Evolutionary conservation across 2,113 vertebrate genomes (phyloP), one percentile per base, ranked within the genome.

Genomic region (Sminthopsis crassicaudata): DNA sequence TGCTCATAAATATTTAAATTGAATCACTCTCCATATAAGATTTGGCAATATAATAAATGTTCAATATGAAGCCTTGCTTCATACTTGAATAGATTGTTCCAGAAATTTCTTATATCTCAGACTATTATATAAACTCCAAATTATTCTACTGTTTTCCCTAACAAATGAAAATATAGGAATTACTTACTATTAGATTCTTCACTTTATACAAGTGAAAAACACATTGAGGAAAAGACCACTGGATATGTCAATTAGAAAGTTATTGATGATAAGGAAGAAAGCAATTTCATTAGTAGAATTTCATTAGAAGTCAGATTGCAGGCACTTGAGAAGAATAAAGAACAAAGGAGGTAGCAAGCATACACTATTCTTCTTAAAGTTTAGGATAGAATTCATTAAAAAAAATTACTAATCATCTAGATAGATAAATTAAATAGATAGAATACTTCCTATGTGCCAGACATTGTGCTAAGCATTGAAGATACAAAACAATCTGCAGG

Each of bases 1-100:
- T 84, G n/a, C 67, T 84, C 67, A 84, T 84, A 42, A 84, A 84
- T 84, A 84, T 84, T 84, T 84, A 84, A 84, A 84, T 84, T 42
- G 67, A 84, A 84, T 84, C n/a, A 23, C n/a, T 42, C 67, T 84
- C 67, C 67, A 84, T 42, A 84, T 84, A 42, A 84, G n/a, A 84
- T 84, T 42, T 84, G 67, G 67, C n/a, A 84, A 84, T 84, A 84
- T 42, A 84, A 84, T 42, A 84, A 84, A 84, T 84, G 67, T 84
- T n/a, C n/a, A 84, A 84, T 84, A 84, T 84, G 67, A 84, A 84
- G n/a, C 67, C 67, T 84, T 84, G 67, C 67, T 84, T 84, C 19
- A 42, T 84, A 84, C 67, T 84, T 84, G 67, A n/a, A 84, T 22
- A 84, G 67, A 42, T 84, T 84, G n/a, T 84, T 84, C 67, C n/a